Base-by-base conservation (phyloP, 2,888 invertebrate species). In the Stictocephala bisonia region DNA sequence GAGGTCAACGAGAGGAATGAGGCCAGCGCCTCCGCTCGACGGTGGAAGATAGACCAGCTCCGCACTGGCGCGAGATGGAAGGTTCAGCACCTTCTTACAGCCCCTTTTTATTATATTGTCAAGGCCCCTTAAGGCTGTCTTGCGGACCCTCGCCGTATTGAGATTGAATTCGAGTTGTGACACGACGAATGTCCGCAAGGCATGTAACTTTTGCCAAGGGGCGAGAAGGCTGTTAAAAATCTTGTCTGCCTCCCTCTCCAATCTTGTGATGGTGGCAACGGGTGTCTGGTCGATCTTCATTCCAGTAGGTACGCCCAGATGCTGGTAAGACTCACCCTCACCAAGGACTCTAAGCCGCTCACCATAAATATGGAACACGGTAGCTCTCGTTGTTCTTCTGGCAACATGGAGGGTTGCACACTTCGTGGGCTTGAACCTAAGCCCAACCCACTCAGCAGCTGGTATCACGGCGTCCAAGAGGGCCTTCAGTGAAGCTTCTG, bases 241-340 rank as follows among this genome's bases (percentile, higher is more conserved):
- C 7, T 29, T 6, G 0, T 7, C 13, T 7, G 66, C 31, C 56
- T 76, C 76, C 1, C n/a, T n/a, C n/a, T n/a, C n/a, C n/a, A n/a
- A n/a, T n/a, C n/a, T n/a, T n/a, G n/a, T n/a, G n/a, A n/a, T 71
- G 22, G 75, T 77, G 0, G 75, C 76, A 0, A 79, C 60, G 1
- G 79, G 77, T 1, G 78, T 72, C 13, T 78, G 79, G 11, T 70
- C 70, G 15, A 79, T 76, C 6, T 75, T 74, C 74, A 78, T 80
- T 0, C 81, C 81, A 0, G 80, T 81, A 1, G 81, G 81, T 9
- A 82, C 78, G 2, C 82, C 82, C 7, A 83, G 80, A 72, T 81
- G 81, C n/a, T 78, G 70, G 72, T 81, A 80, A 0, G 79, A 60
- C 44, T 78, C 76, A 0, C 73, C 74, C 26, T 71, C 68, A 3